Evolutionary conservation across 2,113 vertebrate genomes (phyloP).

Genomic region (Lota lota): DNA sequence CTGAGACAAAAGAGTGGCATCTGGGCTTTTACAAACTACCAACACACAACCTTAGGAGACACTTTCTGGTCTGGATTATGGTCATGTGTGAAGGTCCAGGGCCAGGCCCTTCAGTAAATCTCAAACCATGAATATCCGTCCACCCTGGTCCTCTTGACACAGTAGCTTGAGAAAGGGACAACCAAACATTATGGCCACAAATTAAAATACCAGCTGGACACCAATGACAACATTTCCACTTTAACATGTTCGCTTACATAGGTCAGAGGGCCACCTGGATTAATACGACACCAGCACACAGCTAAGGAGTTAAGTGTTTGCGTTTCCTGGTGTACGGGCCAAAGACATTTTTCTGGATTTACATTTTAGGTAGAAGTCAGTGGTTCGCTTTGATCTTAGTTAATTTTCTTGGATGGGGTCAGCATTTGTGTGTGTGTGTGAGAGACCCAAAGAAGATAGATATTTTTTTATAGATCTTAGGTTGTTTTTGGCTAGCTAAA

Average conservation of each 20-base stretch:
- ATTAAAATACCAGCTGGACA: conserved; percentile 32
- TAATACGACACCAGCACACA: neutral
- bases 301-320: neutral
- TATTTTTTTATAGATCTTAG: no score
- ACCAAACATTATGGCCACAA: conserved; percentile 21
- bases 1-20: conserved; percentile 12
- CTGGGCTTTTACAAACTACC: no score
- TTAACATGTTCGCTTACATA: conserved; percentile 5
- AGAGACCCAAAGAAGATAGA: neutral
- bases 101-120: conserved; percentile 38
- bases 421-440: neutral
- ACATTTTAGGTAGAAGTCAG: conserved; percentile 24
- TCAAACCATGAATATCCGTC: neutral
- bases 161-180: conserved; percentile 8
- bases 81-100: conserved; percentile 18
- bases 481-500: no score
- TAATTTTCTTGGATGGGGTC: neutral
- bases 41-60: no score
- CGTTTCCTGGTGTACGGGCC: neutral
- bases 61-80: no score
- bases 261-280: neutral
- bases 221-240: conserved; percentile 9
- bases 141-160: neutral
- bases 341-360: neutral
- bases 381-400: conserved; percentile 22